Base-by-base conservation (phyloP, 2,113 vertebrate genomes). In the Petromus typicus region DNA sequence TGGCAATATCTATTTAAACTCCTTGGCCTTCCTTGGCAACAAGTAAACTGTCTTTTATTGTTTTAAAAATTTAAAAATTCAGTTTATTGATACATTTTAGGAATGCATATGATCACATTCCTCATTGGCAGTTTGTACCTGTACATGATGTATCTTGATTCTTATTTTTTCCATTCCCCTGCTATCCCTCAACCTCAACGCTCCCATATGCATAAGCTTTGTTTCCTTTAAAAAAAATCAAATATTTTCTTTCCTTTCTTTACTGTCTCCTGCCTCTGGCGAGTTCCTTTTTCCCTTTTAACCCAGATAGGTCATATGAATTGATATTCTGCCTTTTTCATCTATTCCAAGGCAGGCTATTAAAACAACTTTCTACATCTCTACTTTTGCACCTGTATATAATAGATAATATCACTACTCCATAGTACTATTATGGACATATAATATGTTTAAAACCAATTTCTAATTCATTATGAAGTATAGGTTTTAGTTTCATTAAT, bases 401-500 rank as follows among this genome's bases (percentile, higher is more conserved):
- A 16, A 89, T n/a, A 75, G 8, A n/a, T 64, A 87, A 78, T 48
- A 63, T 3, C 13, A 64, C 18, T 82, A 43, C 66, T 76, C 90
- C 6, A 79, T 37, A 61, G 13, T 40, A 13, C 57, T 83, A 18
- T 54, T 59, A 43, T 83, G 57, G 89, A 23, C 12, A 43, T 79
- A 3, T 45, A 84, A 40, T 63, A 11, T 88, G 14, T 16, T 86
- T 40, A 85, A 57, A 80, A 37, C 48, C 32, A 64, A 43, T 54
- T 3, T 1, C 30, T 86, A 22, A 5, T 20, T 83, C 45, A 90
- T 79, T 91, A 88, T 69, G 76, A 85, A 78, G 5, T 82, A 22
- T 69, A 30, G 75, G 37, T 69, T 89, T 91, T 81, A 89, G n/a
- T 95, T 86, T 79, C 86, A 83, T 73, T 78, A 87, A 73, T 48